These are phyloP conservation scores for Drosophila eohydei DNA, from an alignment of 2,888 invertebrate genomes.

Conservation along the genomic window DNA sequence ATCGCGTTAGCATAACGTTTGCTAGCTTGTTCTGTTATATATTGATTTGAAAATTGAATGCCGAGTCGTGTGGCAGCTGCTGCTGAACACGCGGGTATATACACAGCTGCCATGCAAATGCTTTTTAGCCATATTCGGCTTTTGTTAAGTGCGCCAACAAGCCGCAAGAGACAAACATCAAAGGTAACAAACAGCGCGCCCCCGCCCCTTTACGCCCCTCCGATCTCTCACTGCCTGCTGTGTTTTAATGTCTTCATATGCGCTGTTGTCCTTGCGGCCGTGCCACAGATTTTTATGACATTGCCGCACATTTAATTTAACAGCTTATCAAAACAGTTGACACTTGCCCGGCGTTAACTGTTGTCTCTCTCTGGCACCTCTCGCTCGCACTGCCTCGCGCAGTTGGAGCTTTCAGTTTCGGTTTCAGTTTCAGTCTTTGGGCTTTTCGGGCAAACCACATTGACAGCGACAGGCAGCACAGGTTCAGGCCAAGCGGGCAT, in stretches of 20 bases:
- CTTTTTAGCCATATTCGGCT: neutral
- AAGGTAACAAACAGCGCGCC: constrained; percentile 10
- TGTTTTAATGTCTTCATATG: constrained; percentile 60
- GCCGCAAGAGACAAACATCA: constrained; percentile 26
- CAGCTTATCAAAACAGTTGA: constrained; percentile 77
- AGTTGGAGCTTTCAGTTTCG: constrained; percentile 2
- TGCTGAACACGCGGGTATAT: constrained; percentile 47
- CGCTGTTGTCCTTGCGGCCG: constrained; percentile 54
- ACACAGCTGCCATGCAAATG: constrained; percentile 30
- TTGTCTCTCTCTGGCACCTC: neutral
- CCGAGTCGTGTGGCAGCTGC: constrained; percentile 45
- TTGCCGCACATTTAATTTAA: constrained; percentile 71
- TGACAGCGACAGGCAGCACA: constrained; percentile 30
- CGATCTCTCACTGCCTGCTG: neutral
- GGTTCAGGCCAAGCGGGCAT: constrained; percentile 42
- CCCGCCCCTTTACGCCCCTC: neutral
- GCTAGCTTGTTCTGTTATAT: constrained; percentile 20
- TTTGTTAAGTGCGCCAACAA: constrained; percentile 20
- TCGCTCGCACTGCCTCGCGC: neutral
- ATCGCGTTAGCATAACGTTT: constrained; percentile 58
- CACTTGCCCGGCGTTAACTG: constrained; percentile 48
- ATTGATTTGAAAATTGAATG: constrained; percentile 61
- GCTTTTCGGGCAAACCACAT: constrained; percentile 30
- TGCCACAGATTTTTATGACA: constrained; percentile 74
- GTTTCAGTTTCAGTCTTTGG: constrained; percentile 36